A percentile compares a stretch with the other conserved stretches of the same genome.
phyloP scores from a whole-genome alignment of 2,888 invertebrate species.

The Eurytoma adleriae region DNA sequence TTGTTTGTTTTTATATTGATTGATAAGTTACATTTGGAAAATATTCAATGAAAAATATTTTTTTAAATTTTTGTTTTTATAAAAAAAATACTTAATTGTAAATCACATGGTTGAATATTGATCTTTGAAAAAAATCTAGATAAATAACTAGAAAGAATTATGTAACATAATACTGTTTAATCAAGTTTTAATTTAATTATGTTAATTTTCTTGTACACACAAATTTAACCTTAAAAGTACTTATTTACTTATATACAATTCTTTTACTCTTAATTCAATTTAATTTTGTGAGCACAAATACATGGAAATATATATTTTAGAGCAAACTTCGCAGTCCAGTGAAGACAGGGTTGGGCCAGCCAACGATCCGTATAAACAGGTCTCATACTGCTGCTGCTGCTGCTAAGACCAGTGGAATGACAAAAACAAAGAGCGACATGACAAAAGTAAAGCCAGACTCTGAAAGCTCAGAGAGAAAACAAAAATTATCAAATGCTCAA shows the following conservation, averaged over 20 bases:
- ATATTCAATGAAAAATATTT: conserved; percentile 3
- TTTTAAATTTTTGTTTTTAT: neutral
- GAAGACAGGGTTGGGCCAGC: conserved; percentile 52
- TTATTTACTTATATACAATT: too few species aligned
- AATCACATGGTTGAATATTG: neutral
- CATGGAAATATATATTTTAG: conserved; percentile 37
- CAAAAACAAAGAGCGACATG: conserved; percentile 55
- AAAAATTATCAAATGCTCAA: conserved; percentile 39
- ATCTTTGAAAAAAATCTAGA: neutral
- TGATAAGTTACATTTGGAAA: neutral
- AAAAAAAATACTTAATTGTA: neutral
- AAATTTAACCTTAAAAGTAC: too few species aligned
- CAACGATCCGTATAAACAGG: conserved; percentile 53
- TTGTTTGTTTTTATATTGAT: neutral
- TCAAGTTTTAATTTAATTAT: neutral
- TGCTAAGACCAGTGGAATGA: conserved; percentile 13
- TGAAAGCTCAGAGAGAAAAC: conserved; percentile 43
- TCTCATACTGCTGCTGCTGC: conserved; percentile 17
- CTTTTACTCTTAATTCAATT: neutral
- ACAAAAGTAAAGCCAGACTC: conserved; percentile 60
- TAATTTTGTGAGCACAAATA: neutral
- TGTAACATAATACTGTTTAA: neutral
- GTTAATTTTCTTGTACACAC: neutral
- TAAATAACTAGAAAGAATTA: neutral
- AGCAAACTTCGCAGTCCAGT: conserved; percentile 54